Evolutionary conservation across 2,797 vertebrate genomes (phyloP).

Genomic region (Pygocentrus nattereri): DNA sequence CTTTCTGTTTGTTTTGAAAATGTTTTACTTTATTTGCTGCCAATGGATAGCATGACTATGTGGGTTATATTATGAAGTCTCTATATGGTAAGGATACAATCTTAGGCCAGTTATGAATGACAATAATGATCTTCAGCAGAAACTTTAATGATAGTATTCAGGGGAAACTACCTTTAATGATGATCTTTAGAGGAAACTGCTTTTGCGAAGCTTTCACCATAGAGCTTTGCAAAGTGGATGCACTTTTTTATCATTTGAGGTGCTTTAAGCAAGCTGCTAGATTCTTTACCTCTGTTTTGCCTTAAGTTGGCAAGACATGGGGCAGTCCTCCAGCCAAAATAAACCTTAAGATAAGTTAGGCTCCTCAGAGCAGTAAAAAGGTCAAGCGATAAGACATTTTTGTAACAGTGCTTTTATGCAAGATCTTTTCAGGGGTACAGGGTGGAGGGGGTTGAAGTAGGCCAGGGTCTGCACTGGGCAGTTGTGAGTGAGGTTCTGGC

Average conservation of each 20-base stretch:
- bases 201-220: no score
- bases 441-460: neutral
- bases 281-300: conserved; percentile 7
- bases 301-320: conserved; percentile 10
- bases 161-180: no score
- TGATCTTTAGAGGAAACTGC: no score
- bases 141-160: no score
- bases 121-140: no score
- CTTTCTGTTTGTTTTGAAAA: neutral
- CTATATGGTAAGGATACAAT: no score
- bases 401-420: neutral
- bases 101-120: no score
- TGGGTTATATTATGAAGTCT: no score
- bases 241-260: neutral
- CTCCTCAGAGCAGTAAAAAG: conserved; percentile 50
- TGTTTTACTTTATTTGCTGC: neutral
- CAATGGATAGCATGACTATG: no score
- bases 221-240: no score
- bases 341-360: conserved; percentile 38
- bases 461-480: conserved; percentile 51
- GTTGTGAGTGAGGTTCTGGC: conserved; percentile 28
- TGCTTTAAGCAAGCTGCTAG: neutral
- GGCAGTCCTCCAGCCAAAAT: conserved; percentile 7
- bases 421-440: neutral
- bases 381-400: conserved; percentile 17